Conservation (phyloP, 2,888 invertebrate species). For the Eudasyphora cyanicolor region DNA sequence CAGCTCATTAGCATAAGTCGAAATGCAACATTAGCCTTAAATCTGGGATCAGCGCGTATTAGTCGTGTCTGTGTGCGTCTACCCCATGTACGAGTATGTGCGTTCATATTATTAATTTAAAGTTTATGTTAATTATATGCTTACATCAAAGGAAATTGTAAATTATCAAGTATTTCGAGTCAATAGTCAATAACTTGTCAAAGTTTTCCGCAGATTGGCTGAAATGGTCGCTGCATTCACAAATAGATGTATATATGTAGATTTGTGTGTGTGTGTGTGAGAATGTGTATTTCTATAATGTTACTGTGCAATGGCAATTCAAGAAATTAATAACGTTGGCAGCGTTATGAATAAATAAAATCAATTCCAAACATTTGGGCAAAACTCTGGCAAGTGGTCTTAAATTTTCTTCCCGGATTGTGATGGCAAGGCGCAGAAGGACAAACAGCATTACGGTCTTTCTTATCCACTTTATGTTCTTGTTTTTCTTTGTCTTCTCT, state of each 20-base stretch:
- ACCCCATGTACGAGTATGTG: too few relatives aligned
- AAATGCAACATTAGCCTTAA: conserved; percentile 49
- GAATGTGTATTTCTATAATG: neutral
- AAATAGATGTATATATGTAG: neutral
- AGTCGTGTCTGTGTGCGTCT: neutral
- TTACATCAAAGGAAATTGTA: conserved; percentile 33
- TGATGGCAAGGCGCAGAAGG: neutral
- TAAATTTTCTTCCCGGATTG: neutral
- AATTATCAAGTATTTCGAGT: conserved; percentile 15
- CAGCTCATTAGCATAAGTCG: conserved; percentile 58
- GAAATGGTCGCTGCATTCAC: neutral
- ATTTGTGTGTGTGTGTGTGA: neutral
- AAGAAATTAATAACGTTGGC: conserved; percentile 15
- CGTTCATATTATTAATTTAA: conserved; percentile 35
- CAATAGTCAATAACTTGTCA: neutral
- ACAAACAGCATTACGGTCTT: neutral
- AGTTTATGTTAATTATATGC: conserved; percentile 47
- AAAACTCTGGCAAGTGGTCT: neutral
- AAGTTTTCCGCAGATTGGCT: neutral
- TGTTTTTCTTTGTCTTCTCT: neutral
- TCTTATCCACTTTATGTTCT: conserved; percentile 15
- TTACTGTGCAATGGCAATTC: neutral
- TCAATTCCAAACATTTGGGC: conserved; percentile 45
- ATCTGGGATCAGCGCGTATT: neutral
- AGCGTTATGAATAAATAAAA: conserved; percentile 50